Evolutionary conservation across 2,113 vertebrate species (phyloP).

Genomic region (Melospiza georgiana): DNA sequence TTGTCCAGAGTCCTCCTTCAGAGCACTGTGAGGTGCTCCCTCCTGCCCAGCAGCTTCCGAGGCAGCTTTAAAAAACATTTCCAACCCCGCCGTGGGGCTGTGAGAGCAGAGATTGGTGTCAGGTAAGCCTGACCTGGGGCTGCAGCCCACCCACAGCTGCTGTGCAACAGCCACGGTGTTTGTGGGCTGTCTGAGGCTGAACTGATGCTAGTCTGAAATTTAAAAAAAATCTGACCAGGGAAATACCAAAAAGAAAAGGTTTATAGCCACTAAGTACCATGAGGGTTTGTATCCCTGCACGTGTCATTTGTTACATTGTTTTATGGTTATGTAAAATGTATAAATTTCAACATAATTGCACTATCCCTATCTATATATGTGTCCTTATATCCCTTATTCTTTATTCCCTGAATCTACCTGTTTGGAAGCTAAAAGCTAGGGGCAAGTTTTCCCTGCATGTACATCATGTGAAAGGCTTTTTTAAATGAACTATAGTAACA

Average conservation of each 20-base stretch:
- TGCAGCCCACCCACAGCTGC: not conserved
- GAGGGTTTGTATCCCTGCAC: not conserved
- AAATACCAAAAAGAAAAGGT: not conserved
- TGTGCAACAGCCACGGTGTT: not conserved
- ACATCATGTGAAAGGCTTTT: not conserved
- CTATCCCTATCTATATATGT: rapidly evolving
- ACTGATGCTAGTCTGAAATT: not conserved
- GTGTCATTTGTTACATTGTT: rapidly evolving
- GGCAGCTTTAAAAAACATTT: not conserved
- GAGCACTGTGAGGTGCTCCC: not conserved
- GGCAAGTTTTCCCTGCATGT: not conserved
- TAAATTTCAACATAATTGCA: not conserved
- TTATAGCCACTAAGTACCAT: not conserved
- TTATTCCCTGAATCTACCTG: not conserved
- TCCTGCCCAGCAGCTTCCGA: not conserved
- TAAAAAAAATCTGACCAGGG: not conserved
- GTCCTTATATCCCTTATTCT: not conserved
- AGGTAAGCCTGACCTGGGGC: not conserved
- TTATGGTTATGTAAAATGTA: not conserved
- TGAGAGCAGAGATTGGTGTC: not conserved
- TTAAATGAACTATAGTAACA: not conserved
- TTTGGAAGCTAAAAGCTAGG: not conserved
- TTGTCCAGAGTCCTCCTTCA: not conserved
- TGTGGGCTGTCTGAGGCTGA: not conserved
- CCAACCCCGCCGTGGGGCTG: rapidly evolving